Evolutionary conservation across 2,888 invertebrate genomes (phyloP), one percentile per base, ranked within the genome.

Genomic region (Orchestes rusci): DNA sequence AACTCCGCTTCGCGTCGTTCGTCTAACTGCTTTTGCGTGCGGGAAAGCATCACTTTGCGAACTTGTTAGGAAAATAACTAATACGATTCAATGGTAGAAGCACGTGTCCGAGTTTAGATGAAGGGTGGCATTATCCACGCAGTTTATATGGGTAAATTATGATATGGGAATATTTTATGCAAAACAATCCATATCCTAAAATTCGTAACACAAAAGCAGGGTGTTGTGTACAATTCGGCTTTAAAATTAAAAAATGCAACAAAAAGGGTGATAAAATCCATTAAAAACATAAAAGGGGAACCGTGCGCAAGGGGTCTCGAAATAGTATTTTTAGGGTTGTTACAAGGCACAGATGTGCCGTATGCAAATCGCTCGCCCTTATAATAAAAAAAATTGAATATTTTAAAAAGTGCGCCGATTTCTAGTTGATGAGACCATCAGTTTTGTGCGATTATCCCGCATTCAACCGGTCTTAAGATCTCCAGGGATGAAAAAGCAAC

Each of bases 191-290:
- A 18, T 34, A 41, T 18, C 13, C 15, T 18, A 39, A 39, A 32
- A 31, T 39, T 39, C 17, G 28, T 16, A 34, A 34, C 41, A 41
- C 42, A 42, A 42, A 42, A 42, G 42, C 42, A 2, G n/a, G 15
- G n/a, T 16, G n/a, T 28, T 28, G 31, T 45, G 27, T 39, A 46
- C 46, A 37, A 44, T 20, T 20, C 38, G 32, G 41, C 39, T 49
- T 45, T 39, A 52, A 56, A 57, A 57, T 58, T 58, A 58, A 56
- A 57, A 57, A 54, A 56, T 50, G 42, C 45, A 54, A 59, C 58
- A 45, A 59, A 60, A 59, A 59, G 60, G 60, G 60, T 55, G 60
- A 60, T 60, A 59, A 60, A 56, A 60, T 56, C 60, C 58, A 60
- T 60, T 60, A 60, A 60, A 59, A 57, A 47, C 53, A 57, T 57